These are phyloP conservation scores for Orthonyx spaldingii DNA, from an alignment of 2,113 vertebrate species.

Conservation along the genomic window DNA sequence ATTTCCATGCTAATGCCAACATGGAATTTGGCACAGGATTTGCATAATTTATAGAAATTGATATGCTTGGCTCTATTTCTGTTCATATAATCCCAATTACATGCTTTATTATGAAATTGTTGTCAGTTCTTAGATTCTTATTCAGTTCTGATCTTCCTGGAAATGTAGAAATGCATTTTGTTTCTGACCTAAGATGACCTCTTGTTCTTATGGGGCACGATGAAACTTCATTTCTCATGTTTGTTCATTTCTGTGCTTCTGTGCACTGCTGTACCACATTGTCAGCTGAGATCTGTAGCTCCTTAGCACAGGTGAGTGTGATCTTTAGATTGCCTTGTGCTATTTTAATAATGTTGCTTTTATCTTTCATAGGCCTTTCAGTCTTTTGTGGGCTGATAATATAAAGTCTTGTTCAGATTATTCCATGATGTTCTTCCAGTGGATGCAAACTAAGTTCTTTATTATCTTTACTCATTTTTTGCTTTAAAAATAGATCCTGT, in stretches of 20 bases:
- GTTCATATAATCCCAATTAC: slow-evolving; percentile 27
- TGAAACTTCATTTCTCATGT: neutral
- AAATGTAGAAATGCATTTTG: neutral
- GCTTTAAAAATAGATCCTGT: neutral
- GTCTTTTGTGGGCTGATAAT: neutral
- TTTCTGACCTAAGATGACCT: neutral
- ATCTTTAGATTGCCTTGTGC: neutral
- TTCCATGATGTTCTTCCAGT: neutral
- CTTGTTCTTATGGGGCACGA: neutral
- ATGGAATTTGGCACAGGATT: slow-evolving; percentile 17
- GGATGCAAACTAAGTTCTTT: neutral
- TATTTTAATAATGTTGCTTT: neutral
- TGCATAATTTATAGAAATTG: slow-evolving; percentile 1
- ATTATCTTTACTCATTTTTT: neutral
- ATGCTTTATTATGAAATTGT: slow-evolving; percentile 24
- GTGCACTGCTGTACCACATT: neutral
- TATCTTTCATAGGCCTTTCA: neutral
- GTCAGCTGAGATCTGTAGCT: neutral
- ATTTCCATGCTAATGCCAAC: neutral
- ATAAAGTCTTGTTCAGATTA: neutral
- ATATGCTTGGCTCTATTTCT: slow-evolving; percentile 40
- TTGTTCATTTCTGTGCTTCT: neutral
- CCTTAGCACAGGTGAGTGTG: neutral
- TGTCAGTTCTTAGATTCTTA: slow-evolving; percentile 11
- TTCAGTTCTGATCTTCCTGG: neutral